These are phyloP conservation scores for Myrmophylax atrothorax DNA, from an alignment of 2,113 vertebrate genomes.

Conservation along the genomic window DNA sequence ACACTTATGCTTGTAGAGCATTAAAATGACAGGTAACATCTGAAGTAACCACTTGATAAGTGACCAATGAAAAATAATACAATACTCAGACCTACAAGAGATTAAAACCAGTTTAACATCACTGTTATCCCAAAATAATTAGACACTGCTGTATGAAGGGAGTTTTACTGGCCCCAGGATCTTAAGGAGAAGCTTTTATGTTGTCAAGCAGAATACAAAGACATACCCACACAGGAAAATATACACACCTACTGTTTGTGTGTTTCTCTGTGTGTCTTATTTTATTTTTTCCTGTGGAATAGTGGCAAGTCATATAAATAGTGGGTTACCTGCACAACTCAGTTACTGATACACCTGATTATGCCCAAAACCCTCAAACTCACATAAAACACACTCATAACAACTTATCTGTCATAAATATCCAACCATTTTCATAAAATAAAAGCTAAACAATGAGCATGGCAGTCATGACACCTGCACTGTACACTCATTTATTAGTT, in stretches of 20 bases:
- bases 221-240: background rate
- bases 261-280: background rate
- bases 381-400: background rate
- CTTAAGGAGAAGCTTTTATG: background rate
- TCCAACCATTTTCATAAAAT: background rate
- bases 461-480: background rate
- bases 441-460: background rate
- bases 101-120: background rate
- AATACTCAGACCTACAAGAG: background rate
- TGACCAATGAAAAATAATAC: background rate
- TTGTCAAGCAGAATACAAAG: background rate
- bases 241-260: no score
- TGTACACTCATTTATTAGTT: background rate
- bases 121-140: background rate
- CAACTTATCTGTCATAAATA: background rate
- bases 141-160: background rate
- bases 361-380: background rate
- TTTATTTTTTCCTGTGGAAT: background rate
- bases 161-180: background rate
- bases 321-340: background rate
- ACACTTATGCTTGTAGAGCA: background rate
- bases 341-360: background rate
- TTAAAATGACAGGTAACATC: background rate
- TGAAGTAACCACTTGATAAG: background rate
- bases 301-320: background rate